A percentile compares a stretch with the other conserved stretches of the same genome.
Conservation (phyloP, 1,140 invertebrate genomes). For the Nasonia vitripennis region DNA sequence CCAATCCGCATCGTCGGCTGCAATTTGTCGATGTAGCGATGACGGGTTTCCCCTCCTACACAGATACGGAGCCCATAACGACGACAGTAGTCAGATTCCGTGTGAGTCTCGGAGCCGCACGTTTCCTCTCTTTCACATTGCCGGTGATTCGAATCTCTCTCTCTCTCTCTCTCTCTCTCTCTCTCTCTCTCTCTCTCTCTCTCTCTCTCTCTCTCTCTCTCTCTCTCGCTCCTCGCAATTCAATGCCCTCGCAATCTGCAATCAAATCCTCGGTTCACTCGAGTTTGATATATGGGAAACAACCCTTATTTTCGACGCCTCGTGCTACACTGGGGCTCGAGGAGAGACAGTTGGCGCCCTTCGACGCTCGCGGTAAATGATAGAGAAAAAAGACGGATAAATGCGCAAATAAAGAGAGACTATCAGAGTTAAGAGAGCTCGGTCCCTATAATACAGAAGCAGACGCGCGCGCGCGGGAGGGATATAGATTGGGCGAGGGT, state of each 20-base stretch:
- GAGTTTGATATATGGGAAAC: slow-evolving; percentile 48
- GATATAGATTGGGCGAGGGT: slow-evolving; percentile 10
- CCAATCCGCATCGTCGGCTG: not conserved
- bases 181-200: not conserved
- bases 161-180: not conserved
- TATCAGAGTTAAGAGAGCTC: slow-evolving; percentile 24
- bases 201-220: not conserved
- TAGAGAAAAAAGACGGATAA: slow-evolving; percentile 45
- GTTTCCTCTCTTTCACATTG: slow-evolving; percentile 12
- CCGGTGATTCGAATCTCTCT: not conserved
- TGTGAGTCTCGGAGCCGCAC: not conserved
- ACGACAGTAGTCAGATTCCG: slow-evolving; percentile 12
- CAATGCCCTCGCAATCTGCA: slow-evolving; percentile 57
- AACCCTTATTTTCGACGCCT: slow-evolving; percentile 63
- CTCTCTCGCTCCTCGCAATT: slow-evolving; percentile 19
- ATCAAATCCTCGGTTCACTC: slow-evolving; percentile 62
- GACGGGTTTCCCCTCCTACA: not conserved
- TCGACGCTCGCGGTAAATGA: slow-evolving; percentile 26
- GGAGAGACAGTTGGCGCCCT: slow-evolving; percentile 49
- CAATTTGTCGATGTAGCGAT: slow-evolving; percentile 30
- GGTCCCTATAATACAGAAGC: not conserved
- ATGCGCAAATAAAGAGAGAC: slow-evolving; percentile 44
- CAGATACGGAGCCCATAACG: not conserved
- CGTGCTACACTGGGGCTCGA: slow-evolving; percentile 12
- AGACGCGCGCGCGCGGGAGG: not conserved